Percentiles rank a stretch among this genome's conserved stretches.
These are phyloP conservation scores for Hylyphantes graminicola DNA, from an alignment of 1,140 invertebrate species.

Conservation along the genomic window DNA sequence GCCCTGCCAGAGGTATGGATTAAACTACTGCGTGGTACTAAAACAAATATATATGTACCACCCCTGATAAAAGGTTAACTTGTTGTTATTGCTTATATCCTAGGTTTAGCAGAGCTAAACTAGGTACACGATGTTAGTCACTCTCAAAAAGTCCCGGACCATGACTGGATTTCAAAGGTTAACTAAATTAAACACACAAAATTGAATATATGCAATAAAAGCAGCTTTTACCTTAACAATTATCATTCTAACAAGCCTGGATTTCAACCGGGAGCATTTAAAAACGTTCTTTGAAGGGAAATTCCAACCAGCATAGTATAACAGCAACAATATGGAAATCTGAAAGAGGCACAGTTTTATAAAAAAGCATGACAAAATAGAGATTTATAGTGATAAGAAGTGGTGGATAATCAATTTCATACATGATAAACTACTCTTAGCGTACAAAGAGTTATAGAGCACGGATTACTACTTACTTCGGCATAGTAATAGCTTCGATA, in stretches of 20 bases:
- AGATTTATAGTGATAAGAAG: no score
- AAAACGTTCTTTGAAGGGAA: constrained; percentile 85
- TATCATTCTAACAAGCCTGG: constrained; percentile 86
- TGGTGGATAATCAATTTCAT: no score
- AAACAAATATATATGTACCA: no score
- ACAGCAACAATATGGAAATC: constrained; percentile 81
- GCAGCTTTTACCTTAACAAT: constrained; percentile 77
- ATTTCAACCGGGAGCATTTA: constrained; percentile 87
- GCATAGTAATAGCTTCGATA: constrained; percentile 53
- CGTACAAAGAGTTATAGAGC: no score
- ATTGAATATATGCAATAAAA: not conserved
- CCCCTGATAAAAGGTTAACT: no score
- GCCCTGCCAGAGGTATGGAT: no score
- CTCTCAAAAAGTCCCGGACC: no score
- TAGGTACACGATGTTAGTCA: no score
- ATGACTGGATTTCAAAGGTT: no score
- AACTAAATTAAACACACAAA: not conserved
- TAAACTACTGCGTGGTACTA: no score
- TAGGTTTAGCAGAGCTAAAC: no score
- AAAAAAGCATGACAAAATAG: not conserved
- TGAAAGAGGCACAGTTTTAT: constrained; percentile 67
- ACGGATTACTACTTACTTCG: constrained; percentile 21
- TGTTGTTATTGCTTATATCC: no score
- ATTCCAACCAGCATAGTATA: constrained; percentile 87
- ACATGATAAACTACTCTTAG: not conserved